Conservation (phyloP, 2,888 invertebrate genomes). For the Malacosoma neustria region DNA sequence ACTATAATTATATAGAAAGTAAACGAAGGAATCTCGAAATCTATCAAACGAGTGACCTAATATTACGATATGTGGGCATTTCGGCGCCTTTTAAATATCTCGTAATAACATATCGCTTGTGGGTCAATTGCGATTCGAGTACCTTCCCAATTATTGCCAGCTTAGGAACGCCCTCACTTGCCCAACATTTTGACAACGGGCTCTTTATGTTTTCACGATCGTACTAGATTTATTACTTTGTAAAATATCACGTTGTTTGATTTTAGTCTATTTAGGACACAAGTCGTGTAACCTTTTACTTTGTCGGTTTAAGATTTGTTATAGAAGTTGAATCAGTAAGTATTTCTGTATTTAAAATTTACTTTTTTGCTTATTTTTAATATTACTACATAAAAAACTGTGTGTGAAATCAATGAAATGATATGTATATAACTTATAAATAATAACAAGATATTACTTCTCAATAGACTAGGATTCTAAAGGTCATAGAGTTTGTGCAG, state of each 20-base stretch:
- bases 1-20: constrained; percentile 45
- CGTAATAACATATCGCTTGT: constrained; percentile 50
- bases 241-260: not conserved
- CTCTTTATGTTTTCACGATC: not conserved
- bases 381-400: too few species aligned
- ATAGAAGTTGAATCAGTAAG: too few species aligned
- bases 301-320: too few species aligned
- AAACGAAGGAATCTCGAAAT: constrained; percentile 42
- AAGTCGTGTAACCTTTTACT: not conserved
- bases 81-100: constrained; percentile 35
- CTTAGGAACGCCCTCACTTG: constrained; percentile 5
- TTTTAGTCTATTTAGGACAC: too few species aligned
- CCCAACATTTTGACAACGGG: not conserved
- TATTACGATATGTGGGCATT: constrained; percentile 29
- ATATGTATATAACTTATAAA: too few species aligned
- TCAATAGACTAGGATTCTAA: too few species aligned
- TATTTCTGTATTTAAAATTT: too few species aligned
- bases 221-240: not conserved
- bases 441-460: too few species aligned
- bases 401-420: too few species aligned
- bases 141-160: constrained; percentile 47
- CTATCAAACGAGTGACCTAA: constrained; percentile 44
- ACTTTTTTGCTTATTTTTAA: too few species aligned
- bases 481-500: too few species aligned
- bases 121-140: constrained; percentile 48